A percentile compares a stretch with the other conserved stretches of the same genome.
These are phyloP conservation scores for Zhuqinia jingwanae DNA, from an alignment of 2,888 invertebrate genomes.

Conservation along the genomic window DNA sequence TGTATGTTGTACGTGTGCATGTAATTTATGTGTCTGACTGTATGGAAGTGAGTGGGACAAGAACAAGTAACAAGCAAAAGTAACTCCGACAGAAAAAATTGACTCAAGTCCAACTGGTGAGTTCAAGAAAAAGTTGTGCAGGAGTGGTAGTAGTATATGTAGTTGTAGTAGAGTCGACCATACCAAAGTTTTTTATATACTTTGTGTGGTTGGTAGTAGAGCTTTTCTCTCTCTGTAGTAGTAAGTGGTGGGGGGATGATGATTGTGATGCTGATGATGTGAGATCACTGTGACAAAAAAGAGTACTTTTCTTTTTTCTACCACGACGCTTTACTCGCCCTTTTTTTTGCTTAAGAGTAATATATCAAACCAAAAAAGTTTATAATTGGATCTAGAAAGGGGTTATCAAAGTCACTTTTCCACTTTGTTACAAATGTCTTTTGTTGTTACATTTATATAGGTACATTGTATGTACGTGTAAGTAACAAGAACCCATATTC, in stretches of 20 bases:
- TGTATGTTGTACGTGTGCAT: slow-evolving; percentile 38
- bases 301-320: not conserved
- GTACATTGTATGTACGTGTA: not conserved
- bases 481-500: too few species aligned
- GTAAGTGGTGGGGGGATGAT: too few species aligned
- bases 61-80: slow-evolving; percentile 41
- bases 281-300: not conserved
- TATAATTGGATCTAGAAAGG: slow-evolving; percentile 67
- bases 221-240: not conserved
- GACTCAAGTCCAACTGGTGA: slow-evolving; percentile 62
- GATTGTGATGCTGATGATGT: not conserved
- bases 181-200: not conserved
- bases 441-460: slow-evolving; percentile 9
- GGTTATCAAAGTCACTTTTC: slow-evolving; percentile 68
- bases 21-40: slow-evolving; percentile 38
- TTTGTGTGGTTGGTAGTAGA: not conserved
- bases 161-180: not conserved
- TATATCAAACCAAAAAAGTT: slow-evolving; percentile 64
- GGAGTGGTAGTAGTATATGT: slow-evolving; percentile 44
- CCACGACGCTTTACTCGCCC: not conserved
- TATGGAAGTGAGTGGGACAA: slow-evolving; percentile 45
- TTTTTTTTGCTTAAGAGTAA: slow-evolving; percentile 28
- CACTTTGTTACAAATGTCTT: slow-evolving; percentile 48
- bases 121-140: slow-evolving; percentile 62
- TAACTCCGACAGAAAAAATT: slow-evolving; percentile 60